Conservation (phyloP, 2,113 vertebrate genomes). For the Theristicus caerulescens region DNA sequence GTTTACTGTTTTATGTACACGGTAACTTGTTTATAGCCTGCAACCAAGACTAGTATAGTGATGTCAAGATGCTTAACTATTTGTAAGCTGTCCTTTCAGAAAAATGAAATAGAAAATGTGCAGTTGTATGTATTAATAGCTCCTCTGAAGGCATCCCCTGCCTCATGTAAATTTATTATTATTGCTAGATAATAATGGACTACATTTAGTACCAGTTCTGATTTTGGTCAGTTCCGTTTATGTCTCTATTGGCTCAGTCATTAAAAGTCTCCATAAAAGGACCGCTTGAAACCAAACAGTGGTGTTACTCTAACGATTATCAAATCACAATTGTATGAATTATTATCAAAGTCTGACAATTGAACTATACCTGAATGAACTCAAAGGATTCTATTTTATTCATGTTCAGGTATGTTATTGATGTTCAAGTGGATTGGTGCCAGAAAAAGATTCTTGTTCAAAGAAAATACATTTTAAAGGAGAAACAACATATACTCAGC, state of each 20-base stretch:
- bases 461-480: not conserved
- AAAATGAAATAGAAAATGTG: not conserved
- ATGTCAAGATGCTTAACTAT: not conserved
- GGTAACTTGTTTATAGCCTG: not conserved
- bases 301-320: not conserved
- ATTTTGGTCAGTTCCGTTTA: not conserved
- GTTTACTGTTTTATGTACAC: not conserved
- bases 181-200: not conserved
- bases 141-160: not conserved
- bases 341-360: not conserved
- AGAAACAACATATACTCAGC: not conserved
- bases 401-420: not conserved
- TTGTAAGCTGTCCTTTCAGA: not conserved
- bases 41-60: not conserved
- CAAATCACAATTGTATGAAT: not conserved
- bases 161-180: not conserved
- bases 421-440: not conserved
- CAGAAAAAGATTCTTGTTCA: not conserved
- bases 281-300: not conserved
- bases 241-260: not conserved
- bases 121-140: not conserved
- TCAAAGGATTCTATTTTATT: not conserved
- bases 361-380: not conserved
- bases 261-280: not conserved
- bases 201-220: not conserved